Conservation (phyloP, 2,797 vertebrate species). For the Ataeniobius toweri region DNA sequence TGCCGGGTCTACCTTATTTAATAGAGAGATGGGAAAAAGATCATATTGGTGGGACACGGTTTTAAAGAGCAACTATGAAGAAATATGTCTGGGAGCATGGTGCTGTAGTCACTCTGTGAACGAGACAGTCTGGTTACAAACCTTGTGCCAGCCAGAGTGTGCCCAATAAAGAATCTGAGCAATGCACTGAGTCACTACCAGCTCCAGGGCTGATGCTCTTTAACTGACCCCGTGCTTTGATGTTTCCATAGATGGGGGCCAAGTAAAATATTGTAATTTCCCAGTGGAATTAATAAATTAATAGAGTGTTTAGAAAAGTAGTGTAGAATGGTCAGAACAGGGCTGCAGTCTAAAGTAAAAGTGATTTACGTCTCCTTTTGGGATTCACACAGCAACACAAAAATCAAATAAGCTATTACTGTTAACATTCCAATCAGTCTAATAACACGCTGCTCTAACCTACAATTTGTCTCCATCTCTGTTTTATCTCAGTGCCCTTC, state of each 20-base stretch:
- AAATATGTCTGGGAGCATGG: slow-evolving; percentile 16
- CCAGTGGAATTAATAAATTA: slow-evolving; percentile 51
- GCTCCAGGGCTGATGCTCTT: slow-evolving; percentile 52
- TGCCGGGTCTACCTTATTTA: not conserved
- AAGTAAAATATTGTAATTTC: slow-evolving; percentile 54
- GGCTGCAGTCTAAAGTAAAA: slow-evolving; percentile 20
- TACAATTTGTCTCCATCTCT: slow-evolving; percentile 44
- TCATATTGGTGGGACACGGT: slow-evolving; percentile 5
- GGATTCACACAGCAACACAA: slow-evolving; percentile 19
- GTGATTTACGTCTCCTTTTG: slow-evolving; percentile 18
- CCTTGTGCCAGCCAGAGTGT: slow-evolving; percentile 39
- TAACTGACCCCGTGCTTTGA: slow-evolving; percentile 52
- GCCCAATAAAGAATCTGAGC: slow-evolving; percentile 47
- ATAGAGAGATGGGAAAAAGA: not conserved
- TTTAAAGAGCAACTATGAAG: slow-evolving; percentile 18
- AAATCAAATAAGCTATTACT: slow-evolving; percentile 39
- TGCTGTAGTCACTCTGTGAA: slow-evolving; percentile 30
- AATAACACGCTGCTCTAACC: slow-evolving; percentile 18
- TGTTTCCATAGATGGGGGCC: slow-evolving; percentile 36
- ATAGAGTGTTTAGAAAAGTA: slow-evolving; percentile 44
- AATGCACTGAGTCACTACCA: slow-evolving; percentile 46
- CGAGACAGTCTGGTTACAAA: slow-evolving; percentile 24
- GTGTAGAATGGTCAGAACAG: slow-evolving; percentile 21
- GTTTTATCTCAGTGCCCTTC: slow-evolving; percentile 23
- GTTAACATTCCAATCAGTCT: slow-evolving; percentile 37